These are phyloP conservation scores for Aurelia aurita DNA, from an alignment of 30 jellyfish, hydroid and myxozoan genomes.

Conservation along the genomic window DNA sequence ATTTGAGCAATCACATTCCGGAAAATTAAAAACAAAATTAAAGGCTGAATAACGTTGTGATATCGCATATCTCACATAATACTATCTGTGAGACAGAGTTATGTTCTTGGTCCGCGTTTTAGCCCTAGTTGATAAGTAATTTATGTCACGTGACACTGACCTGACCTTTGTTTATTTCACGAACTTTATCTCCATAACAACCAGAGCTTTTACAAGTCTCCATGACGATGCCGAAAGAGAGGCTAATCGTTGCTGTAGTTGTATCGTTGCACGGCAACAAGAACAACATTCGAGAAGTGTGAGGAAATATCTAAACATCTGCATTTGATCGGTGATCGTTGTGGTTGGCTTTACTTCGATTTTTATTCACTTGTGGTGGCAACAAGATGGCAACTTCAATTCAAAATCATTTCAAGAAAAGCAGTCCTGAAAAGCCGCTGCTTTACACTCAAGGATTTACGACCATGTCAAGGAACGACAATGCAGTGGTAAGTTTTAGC, in stretches of 20 bases:
- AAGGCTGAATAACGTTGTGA: too few species aligned
- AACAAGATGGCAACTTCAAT: conserved; percentile 52
- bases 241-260: background rate
- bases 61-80: too few species aligned
- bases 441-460: conserved; percentile 87
- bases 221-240: too few species aligned
- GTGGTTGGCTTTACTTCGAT: conserved; percentile 1
- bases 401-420: conserved; percentile 35
- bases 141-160: too few species aligned
- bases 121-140: too few species aligned
- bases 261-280: conserved; percentile 37
- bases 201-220: too few species aligned
- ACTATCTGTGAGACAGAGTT: too few species aligned
- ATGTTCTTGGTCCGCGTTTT: too few species aligned
- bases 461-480: conserved; percentile 81
- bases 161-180: too few species aligned
- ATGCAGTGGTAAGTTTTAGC: conserved; percentile 57
- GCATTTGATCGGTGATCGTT: background rate
- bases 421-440: conserved; percentile 50
- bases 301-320: background rate
- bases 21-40: too few species aligned
- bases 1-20: too few species aligned
- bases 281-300: conserved; percentile 23
- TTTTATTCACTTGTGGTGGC: background rate
- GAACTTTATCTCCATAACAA: too few species aligned